Evolutionary conservation across 2,888 invertebrate species (phyloP), one percentile per base, ranked within the genome.

Genomic region (Beris morrisii): DNA sequence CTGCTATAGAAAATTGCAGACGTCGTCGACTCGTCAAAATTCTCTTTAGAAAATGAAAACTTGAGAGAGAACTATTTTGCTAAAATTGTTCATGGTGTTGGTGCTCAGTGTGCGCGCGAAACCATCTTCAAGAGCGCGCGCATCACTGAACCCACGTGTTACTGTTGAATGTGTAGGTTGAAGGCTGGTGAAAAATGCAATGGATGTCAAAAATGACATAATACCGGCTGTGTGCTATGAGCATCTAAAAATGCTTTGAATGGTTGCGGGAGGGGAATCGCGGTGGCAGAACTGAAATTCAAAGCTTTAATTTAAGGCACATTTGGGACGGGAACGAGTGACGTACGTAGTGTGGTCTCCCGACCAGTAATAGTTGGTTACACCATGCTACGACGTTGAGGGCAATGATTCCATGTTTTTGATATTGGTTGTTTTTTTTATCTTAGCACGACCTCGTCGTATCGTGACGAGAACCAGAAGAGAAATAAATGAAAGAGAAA

Each of bases 81-180:
- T 15, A 5, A 6, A 12, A 48, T 48, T 15, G 5, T 12, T 48
- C 22, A 6, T 22, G 38, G 48, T 52, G 11, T 28, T 44, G 52
- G 31, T 64, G 64, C 54, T 53, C 54, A 13, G 30, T 12, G 38
- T 43, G 44, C 12, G 28, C 44, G 63, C 44, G 38, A 43, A 22
- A n/a, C 13, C 15, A 12, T 38, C 22, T 22, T 22, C 22, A n/a
- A 4, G 53, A 12, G 13, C 45, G 31, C 55, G 55, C 69, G 69
- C 69, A 66, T 67, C 69, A 64, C 45, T 66, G 66, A 64, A 54
- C 59, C 69, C 69, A 69, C 69, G 69, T 69, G 69, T 66, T 69
- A 9, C 32, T 57, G 52, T 15, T 28, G 50, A 50, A 56, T 48
- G 59, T 45, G 31, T 48, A 48, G 50, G 46, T 48, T 61, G 15